Conservation (phyloP, 1,140 invertebrate genomes). For the Tetragonula clypearis region DNA sequence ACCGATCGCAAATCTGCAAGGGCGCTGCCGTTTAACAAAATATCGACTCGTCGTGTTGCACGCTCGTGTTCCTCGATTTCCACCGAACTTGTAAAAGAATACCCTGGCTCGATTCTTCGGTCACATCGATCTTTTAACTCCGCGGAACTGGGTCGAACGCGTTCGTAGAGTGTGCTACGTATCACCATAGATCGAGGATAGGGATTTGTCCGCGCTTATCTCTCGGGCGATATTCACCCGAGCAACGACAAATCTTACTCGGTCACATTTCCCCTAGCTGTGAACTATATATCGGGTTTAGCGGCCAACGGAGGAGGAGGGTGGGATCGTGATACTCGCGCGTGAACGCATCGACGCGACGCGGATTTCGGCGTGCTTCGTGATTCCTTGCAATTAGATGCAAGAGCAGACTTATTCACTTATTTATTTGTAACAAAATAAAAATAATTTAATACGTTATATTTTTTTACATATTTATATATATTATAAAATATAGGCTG, state of each 20-base stretch:
- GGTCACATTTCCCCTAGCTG: constrained; percentile 16
- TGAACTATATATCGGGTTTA: constrained; percentile 45
- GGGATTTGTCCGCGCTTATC: constrained; percentile 49
- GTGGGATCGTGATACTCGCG: constrained; percentile 12
- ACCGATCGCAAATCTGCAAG: not conserved
- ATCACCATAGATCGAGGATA: constrained; percentile 27
- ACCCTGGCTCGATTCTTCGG: constrained; percentile 64
- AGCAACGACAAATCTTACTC: constrained; percentile 52
- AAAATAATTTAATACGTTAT: no score
- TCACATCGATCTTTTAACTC: constrained; percentile 68
- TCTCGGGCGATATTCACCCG: constrained; percentile 29
- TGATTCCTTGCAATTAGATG: not conserved
- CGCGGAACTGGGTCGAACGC: constrained; percentile 68
- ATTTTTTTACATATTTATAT: no score
- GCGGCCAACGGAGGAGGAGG: constrained; percentile 20
- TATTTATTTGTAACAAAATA: no score
- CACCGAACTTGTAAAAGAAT: constrained; percentile 39
- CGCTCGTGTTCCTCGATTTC: not conserved
- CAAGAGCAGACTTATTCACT: not conserved
- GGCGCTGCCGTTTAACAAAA: not conserved
- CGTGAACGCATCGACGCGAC: not conserved
- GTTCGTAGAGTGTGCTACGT: constrained; percentile 12
- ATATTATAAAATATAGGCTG: no score
- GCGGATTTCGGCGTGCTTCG: not conserved
- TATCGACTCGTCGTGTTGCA: not conserved